phyloP scores from a whole-genome alignment of 2,888 invertebrate species.

The Eustalomyia histrio region DNA sequence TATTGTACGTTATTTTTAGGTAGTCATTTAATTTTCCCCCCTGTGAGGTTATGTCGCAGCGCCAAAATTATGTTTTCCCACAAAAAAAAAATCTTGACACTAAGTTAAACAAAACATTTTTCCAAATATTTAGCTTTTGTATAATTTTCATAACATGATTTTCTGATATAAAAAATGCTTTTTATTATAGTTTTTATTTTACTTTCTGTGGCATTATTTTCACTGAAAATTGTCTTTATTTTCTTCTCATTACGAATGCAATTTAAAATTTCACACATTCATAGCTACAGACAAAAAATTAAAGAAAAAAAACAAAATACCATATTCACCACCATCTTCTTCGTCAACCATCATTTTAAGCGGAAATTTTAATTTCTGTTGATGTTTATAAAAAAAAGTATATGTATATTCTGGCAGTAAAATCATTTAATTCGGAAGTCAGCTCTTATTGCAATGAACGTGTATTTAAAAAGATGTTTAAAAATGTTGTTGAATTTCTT shows the following conservation, averaged over 20 bases:
- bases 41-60: no score
- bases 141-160: background rate
- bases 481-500: background rate
- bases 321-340: background rate
- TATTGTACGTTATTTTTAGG: no score
- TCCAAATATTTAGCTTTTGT: background rate
- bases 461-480: slow-evolving; percentile 18
- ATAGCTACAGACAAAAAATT: slow-evolving; percentile 7
- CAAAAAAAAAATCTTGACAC: no score
- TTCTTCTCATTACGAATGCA: slow-evolving; percentile 14
- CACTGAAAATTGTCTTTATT: background rate
- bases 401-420: slow-evolving; percentile 3
- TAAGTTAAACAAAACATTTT: no score
- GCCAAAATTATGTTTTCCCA: no score
- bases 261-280: slow-evolving; percentile 51
- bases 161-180: background rate
- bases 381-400: background rate
- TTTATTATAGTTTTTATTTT: background rate
- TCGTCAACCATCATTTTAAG: background rate
- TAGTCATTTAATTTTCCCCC: no score
- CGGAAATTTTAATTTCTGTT: slow-evolving; percentile 2
- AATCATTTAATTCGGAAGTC: slow-evolving; percentile 51
- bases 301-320: background rate
- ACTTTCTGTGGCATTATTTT: background rate
- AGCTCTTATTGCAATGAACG: slow-evolving; percentile 42